A percentile compares a stretch with the other conserved stretches of the same genome.
phyloP scores from a whole-genome alignment of 2,113 vertebrate genomes.

The Ailurus styani region DNA sequence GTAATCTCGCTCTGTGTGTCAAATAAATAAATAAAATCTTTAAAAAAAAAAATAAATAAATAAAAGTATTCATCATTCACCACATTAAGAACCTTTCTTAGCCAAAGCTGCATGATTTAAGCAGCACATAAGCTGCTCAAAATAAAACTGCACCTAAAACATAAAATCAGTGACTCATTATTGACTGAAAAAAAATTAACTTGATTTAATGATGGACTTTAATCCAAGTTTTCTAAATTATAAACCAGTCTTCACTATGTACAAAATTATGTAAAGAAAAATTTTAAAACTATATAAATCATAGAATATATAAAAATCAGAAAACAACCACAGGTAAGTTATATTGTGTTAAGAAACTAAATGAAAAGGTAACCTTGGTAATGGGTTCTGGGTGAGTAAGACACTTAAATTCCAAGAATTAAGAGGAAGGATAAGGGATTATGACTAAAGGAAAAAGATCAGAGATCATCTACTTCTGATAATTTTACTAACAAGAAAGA shows the following conservation, averaged over 20 bases:
- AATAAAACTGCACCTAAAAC: not conserved
- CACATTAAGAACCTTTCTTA: not conserved
- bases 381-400: not conserved
- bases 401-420: not conserved
- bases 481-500: not conserved
- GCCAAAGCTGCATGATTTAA: not conserved
- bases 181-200: not conserved
- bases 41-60: too few species aligned
- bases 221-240: not conserved
- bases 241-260: not conserved
- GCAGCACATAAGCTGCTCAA: not conserved
- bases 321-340: not conserved
- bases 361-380: slow-evolving; percentile 7
- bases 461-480: not conserved
- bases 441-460: not conserved
- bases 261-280: not conserved
- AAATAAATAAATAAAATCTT: too few species aligned
- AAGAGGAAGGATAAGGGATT: not conserved
- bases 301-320: not conserved
- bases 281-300: not conserved
- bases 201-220: not conserved
- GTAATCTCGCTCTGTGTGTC: too few species aligned
- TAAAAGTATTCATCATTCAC: not conserved
- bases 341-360: not conserved
- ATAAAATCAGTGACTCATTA: not conserved